Base-by-base conservation (phyloP, 2,797 vertebrate species). In the Channa striata region DNA sequence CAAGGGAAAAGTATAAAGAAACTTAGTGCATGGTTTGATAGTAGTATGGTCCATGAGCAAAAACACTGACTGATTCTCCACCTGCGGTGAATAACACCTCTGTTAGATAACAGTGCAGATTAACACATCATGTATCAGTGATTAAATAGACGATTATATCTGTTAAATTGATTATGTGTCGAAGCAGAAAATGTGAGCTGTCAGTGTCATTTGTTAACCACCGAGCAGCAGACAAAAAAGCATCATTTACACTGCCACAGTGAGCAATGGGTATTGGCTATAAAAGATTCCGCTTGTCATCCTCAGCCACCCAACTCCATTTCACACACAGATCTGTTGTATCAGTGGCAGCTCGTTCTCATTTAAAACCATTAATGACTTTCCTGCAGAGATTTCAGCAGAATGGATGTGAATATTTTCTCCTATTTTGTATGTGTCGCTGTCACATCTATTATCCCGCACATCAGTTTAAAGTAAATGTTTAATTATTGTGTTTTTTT, bases 211-310 rank as follows among this genome's bases (percentile, higher is more conserved):
- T 85, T 84, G 75, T 89, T 86, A 80, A 71, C 73, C 70, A 68
- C 39, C 21, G 25, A 57, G 69, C 78, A 65, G 51, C 11, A 71
- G 74, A 82, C 70, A 75, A 65, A 76, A 68, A 76, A 59, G 16
- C 76, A 75, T 81, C 7, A 84, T 87, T 84, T 80, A 74, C 65
- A 58, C 71, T 62, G 74, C 70, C 74, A 85, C 78, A 65, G 42
- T 81, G 83, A 91, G 77, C 65, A 74, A 90, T 85, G 84, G 84
- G 65, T 66, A 75, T 77, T 69, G 72, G 74, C 58, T 81, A 33
- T 85, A 70, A 89, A 88, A 86, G 74, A 90, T 88, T 78, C 63
- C 68, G 60, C 84, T 90, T 86, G 84, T 91, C 90, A 84, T 81
- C 83, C 72, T 80, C 74, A 76, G 85, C 62, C 66, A 77, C 78